These are phyloP conservation scores for Prionailurus viverrinus DNA, from an alignment of 2,113 vertebrate species.

Conservation along the genomic window DNA sequence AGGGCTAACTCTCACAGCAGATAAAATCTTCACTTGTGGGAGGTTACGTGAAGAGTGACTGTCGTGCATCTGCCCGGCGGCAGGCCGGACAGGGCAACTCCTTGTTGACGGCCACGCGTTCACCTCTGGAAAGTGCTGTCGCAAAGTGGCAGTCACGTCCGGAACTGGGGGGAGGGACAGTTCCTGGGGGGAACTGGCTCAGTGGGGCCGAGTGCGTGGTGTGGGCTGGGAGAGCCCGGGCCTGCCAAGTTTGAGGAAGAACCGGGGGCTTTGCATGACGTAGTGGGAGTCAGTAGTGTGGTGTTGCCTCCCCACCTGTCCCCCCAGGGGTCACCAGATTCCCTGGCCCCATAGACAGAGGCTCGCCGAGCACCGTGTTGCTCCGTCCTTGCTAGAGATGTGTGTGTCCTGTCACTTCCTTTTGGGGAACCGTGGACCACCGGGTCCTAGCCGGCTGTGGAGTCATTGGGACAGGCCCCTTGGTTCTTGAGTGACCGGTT, in stretches of 20 bases:
- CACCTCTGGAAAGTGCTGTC: accelerated
- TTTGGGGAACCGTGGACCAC: accelerated
- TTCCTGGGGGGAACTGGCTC: background rate
- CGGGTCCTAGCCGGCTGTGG: background rate
- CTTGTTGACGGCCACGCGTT: accelerated
- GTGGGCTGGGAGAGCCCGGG: background rate
- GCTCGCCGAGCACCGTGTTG: too few species aligned
- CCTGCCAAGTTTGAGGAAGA: background rate
- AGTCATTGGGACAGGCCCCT: background rate
- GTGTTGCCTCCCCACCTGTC: background rate
- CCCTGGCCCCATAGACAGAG: background rate
- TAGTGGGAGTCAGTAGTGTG: too few species aligned
- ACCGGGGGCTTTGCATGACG: accelerated
- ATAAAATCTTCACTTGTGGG: background rate
- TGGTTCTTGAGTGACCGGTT: background rate
- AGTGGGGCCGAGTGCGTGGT: accelerated
- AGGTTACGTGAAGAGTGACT: background rate
- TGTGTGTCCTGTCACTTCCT: background rate
- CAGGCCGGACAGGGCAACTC: background rate
- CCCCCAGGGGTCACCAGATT: background rate
- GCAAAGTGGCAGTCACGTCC: accelerated
- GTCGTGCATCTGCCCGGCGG: background rate
- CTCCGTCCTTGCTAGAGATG: background rate
- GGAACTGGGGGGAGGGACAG: accelerated
- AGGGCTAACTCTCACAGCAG: background rate